Base-by-base conservation (phyloP, 2,888 invertebrate genomes). In the Lottia gigantea region DNA sequence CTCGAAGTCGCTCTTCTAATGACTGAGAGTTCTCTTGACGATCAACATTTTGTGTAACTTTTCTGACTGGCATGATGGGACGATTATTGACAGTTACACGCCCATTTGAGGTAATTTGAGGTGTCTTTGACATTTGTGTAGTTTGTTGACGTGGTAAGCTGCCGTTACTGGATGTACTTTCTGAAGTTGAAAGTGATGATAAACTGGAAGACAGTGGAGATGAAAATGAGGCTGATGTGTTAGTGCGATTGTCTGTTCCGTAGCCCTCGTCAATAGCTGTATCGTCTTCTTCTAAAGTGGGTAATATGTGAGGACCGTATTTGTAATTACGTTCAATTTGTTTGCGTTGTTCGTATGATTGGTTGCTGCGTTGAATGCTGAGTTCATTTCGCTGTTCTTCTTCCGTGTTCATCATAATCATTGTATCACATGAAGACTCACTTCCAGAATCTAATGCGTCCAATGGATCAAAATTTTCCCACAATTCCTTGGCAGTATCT, bases 201-300 rank as follows among this genome's bases (percentile, higher is more conserved):
- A 81, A 78, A 71, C 83, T 81, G 15, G 80, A 82, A 0, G 83
- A 83, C 65, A 83, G 72, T 0, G 81, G 81, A 11, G 83, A 84
- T 6, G 83, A 80, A 15, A 82, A 74, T n/a, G 75, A 77, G 15
- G 82, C 76, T 14, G 75, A 70, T 8, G 82, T 83, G 64, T 80
- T 80, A 15, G 82, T 80, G 67, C 81, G 79, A 19, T 80, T 82
- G 74, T 82, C 82, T 55, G 84, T 83, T 26, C 81, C 79, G 47
- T 84, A 84, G 0, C 84, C 84, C 65, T 84, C 84, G 72, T 84
- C 84, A 55, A 76, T 79, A 0, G 75, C 75, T 63, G 75, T 74
- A 61, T 72, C 72, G 64, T 77, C 80, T 19, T 71, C 73, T 14
- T 47, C 15, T 45, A 65, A 61, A 19, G 64, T 14, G 14, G 15